Base-by-base conservation (phyloP, 2,797 vertebrate genomes). In the Ptychadena robeensis region DNA sequence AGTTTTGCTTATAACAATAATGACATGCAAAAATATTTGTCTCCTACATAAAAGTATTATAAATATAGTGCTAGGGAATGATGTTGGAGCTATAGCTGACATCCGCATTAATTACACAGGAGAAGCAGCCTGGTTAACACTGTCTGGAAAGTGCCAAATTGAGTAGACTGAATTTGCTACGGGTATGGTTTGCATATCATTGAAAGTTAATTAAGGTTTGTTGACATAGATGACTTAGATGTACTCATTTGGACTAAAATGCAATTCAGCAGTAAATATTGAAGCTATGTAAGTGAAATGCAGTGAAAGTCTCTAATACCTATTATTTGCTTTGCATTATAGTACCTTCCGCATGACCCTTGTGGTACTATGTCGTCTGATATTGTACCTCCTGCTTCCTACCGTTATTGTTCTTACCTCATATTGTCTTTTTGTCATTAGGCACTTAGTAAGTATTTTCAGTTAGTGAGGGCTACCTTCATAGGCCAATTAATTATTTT, bases 11-110 rank as follows among this genome's bases (percentile, higher is more conserved):
- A 57, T 57, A 79, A 68, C 65, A 79, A 68, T 79, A 68, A 68
- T 68, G 18, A 68, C 4, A 68, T 78, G 75, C 63, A 67, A 67
- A 76, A 78, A 67, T 77, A 78, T 67, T 30, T 78, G 75, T 68
- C 40, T 78, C 61, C 40, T 53, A 67, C 64, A 77, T 30, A 77
- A 37, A n/a, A 38, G 38, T 66, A 38, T 76, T 77, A 37, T 66
- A 38, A 78, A 40, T 40, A 78, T 27, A 53, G 40, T 32, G 3
- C 22, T 35, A n/a, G 34, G 34, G 57, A 75, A 38, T 63, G 48
- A 75, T 30, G 57, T 75, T 11, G 10, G 40, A 44, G 32, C 38
- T 30, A 53, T 53, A 53, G 22, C 67, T 53, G 38, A n/a, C 64
- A 48, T 35, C 14, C 1, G 40, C 63, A 68, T 53, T 68, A 66